Percentiles rank a stretch among this genome's conserved stretches.
phyloP scores from a whole-genome alignment of 2,113 vertebrate species.

The Sisor rabdophorus region DNA sequence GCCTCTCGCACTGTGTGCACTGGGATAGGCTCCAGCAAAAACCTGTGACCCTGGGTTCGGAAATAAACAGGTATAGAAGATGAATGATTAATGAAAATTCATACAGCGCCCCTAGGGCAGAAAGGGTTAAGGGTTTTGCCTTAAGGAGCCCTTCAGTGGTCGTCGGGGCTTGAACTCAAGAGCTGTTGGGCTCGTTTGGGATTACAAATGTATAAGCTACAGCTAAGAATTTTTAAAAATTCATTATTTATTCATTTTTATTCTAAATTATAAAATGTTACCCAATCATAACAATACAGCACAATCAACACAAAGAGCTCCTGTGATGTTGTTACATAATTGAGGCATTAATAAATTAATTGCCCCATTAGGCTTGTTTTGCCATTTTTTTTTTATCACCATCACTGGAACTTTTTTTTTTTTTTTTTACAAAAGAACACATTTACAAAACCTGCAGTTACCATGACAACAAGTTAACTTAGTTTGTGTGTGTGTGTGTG shows the following conservation, averaged over 20 bases:
- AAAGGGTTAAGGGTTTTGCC: too few species aligned
- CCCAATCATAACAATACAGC: neutral
- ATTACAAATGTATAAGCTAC: too few species aligned
- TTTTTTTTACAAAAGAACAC: slow-evolving; percentile 1
- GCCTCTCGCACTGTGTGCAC: too few species aligned
- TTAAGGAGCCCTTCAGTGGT: too few species aligned
- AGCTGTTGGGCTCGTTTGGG: too few species aligned
- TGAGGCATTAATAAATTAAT: slow-evolving; percentile 32
- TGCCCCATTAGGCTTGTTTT: neutral
- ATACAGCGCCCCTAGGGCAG: too few species aligned
- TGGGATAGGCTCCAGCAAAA: too few species aligned
- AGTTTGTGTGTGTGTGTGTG: slow-evolving; percentile 17
- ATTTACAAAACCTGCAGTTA: slow-evolving; percentile 56
- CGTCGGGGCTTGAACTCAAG: too few species aligned
- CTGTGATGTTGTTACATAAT: neutral
- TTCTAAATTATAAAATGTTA: neutral
- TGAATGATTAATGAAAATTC: too few species aligned
- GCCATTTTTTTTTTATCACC: neutral
- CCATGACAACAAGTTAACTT: slow-evolving; percentile 58
- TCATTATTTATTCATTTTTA: neutral
- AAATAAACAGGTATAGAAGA: too few species aligned
- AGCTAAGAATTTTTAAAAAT: neutral
- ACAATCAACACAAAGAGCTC: slow-evolving; percentile 15
- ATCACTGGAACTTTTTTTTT: neutral
- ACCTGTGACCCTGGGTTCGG: too few species aligned